phyloP scores from a whole-genome alignment of 2,113 vertebrate species.

The Gymnobelideus leadbeateri region DNA sequence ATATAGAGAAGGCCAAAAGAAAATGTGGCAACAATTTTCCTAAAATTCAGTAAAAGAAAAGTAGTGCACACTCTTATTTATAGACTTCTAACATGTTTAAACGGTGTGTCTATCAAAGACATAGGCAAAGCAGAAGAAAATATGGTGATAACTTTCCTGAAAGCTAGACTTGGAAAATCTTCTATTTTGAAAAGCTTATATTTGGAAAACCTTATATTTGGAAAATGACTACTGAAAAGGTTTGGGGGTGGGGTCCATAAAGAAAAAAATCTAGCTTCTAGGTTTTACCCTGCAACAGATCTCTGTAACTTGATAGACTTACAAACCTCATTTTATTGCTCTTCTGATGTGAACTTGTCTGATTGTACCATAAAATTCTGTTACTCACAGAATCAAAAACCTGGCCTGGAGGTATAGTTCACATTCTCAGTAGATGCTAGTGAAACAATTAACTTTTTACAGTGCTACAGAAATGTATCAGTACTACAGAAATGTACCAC shows the following conservation, averaged over 20 bases:
- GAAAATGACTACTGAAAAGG: background rate
- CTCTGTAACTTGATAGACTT: background rate
- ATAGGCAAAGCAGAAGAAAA: background rate
- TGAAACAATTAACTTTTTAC: constrained; percentile 15
- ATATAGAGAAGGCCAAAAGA: background rate
- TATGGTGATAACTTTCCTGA: background rate
- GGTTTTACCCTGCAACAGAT: background rate
- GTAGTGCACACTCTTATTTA: background rate
- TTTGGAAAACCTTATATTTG: too few relatives aligned
- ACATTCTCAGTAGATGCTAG: background rate
- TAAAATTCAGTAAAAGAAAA: background rate
- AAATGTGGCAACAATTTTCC: background rate
- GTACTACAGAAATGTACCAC: background rate
- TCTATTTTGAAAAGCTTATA: too few relatives aligned
- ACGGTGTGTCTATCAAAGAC: background rate
- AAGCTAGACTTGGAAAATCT: too few relatives aligned
- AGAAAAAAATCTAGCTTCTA: background rate
- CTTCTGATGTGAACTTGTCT: constrained; percentile 30
- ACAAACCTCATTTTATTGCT: background rate
- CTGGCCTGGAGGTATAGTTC: background rate
- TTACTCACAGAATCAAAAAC: constrained; percentile 44
- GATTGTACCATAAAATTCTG: constrained; percentile 48
- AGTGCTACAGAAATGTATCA: background rate
- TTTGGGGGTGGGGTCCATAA: background rate
- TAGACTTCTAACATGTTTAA: background rate